These are phyloP conservation scores for Oreotrochilus melanogaster DNA, from an alignment of 2,113 vertebrate species.

Conservation along the genomic window DNA sequence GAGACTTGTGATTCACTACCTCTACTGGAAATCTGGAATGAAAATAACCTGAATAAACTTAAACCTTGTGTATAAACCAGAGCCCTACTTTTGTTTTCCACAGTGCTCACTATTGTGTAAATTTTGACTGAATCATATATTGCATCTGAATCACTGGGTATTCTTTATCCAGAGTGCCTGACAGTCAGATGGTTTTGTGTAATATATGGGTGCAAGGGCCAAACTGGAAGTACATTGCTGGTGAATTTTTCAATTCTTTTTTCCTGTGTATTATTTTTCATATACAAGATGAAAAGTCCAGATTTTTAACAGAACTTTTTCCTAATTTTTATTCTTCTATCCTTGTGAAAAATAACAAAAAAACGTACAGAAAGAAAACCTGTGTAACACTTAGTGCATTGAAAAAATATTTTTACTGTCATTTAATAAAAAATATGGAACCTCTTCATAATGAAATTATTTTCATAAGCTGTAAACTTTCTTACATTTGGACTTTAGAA, in stretches of 20 bases:
- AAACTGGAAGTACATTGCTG: background rate
- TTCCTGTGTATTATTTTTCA: background rate
- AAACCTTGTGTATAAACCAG: background rate
- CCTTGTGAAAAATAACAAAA: background rate
- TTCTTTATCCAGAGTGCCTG: background rate
- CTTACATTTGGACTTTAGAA: background rate
- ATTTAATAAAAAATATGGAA: background rate
- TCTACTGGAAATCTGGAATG: background rate
- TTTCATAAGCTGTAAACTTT: background rate
- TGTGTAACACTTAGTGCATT: background rate
- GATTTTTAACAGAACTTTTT: background rate
- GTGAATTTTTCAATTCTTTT: background rate
- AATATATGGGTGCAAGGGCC: background rate
- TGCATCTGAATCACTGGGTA: background rate
- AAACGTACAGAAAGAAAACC: background rate
- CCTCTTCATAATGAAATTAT: background rate
- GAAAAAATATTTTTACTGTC: background rate
- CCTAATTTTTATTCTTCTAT: background rate
- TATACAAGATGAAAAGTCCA: background rate
- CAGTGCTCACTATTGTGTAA: background rate
- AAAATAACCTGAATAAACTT: background rate
- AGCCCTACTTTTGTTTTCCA: background rate
- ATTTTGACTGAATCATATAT: background rate
- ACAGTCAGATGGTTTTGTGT: accelerated
- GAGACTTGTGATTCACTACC: background rate